phyloP scores from a whole-genome alignment of 2,888 invertebrate genomes.

The Hydropsyche betteni region DNA sequence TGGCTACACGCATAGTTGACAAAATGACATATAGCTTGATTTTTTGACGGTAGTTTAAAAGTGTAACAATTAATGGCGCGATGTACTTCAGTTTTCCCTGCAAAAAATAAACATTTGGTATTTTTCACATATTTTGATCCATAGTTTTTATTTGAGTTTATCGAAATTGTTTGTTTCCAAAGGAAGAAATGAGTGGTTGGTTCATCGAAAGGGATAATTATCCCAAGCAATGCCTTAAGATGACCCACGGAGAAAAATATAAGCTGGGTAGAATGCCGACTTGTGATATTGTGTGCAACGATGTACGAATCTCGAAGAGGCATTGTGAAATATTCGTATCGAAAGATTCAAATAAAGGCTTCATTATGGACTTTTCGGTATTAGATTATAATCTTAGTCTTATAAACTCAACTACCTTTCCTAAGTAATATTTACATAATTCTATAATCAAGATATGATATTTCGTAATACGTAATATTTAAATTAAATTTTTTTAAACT shows the following conservation, averaged over 20 bases:
- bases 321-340: constrained; percentile 5
- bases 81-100: too few species aligned
- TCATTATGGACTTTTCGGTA: constrained; percentile 37
- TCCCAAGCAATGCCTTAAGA: neutral
- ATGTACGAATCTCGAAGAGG: neutral
- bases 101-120: too few species aligned
- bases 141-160: too few species aligned
- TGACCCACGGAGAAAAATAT: neutral
- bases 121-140: too few species aligned
- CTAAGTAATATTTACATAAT: neutral
- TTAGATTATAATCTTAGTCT: neutral
- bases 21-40: too few species aligned
- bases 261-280: neutral
- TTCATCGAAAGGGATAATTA: neutral
- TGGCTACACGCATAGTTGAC: too few species aligned
- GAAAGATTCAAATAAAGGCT: neutral
- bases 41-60: too few species aligned
- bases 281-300: neutral
- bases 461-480: neutral
- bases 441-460: neutral
- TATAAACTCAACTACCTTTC: neutral
- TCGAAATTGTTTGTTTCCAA: neutral
- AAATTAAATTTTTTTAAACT: neutral
- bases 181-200: constrained; percentile 6
- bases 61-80: too few species aligned